Percentiles rank a stretch among this genome's conserved stretches.
Conservation (phyloP, 2,113 vertebrate species). For the Leptobrachium leishanense region DNA sequence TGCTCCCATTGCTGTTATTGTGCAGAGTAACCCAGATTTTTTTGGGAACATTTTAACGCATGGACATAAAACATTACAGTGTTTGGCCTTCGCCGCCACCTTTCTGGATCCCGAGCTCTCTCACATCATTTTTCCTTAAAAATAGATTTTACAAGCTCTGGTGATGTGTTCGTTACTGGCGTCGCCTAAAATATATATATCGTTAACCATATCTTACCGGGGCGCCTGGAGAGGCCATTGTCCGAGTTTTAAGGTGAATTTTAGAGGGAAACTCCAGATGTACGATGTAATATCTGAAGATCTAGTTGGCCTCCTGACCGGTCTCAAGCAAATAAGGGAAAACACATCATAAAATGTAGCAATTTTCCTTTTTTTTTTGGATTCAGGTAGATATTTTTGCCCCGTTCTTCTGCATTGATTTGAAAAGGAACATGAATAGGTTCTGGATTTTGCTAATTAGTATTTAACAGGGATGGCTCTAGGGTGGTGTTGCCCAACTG, state of each 20-base stretch:
- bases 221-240: neutral
- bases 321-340: neutral
- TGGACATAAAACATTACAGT: slow-evolving; percentile 26
- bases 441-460: no score
- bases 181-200: neutral
- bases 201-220: neutral
- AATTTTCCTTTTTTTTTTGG: slow-evolving; percentile 8
- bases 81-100: neutral
- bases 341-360: slow-evolving; percentile 11
- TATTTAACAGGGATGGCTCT: no score
- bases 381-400: neutral
- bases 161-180: neutral
- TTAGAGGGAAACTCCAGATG: slow-evolving; percentile 12
- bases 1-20: slow-evolving; percentile 5
- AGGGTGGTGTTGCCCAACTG: no score
- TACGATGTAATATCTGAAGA: neutral
- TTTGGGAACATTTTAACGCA: slow-evolving; percentile 6
- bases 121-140: slow-evolving; percentile 38
- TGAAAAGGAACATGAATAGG: no score
- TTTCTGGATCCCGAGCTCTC: slow-evolving; percentile 13
- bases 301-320: no score
- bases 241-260: neutral
- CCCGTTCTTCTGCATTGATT: neutral
- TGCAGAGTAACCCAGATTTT: slow-evolving; percentile 6
- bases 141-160: slow-evolving; percentile 41